These are phyloP conservation scores for Drosophila subobscura DNA, from an alignment of 1,140 invertebrate genomes.

Conservation along the genomic window DNA sequence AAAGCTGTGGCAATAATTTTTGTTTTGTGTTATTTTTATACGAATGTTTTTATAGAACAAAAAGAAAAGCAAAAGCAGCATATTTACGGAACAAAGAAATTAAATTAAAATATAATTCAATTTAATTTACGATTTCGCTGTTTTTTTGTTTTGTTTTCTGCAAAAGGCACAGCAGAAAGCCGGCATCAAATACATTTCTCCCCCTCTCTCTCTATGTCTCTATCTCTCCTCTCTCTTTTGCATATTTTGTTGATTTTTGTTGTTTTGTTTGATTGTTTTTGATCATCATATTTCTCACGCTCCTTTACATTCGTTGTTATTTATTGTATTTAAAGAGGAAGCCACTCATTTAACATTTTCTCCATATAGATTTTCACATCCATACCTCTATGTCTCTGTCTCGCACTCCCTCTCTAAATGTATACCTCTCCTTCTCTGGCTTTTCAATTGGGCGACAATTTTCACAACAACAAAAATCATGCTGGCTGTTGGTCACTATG, in stretches of 20 bases:
- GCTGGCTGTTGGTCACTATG: slow-evolving; percentile 17
- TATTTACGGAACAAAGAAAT: slow-evolving; percentile 15
- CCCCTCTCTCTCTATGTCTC: not conserved
- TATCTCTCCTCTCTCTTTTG: not conserved
- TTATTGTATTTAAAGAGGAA: slow-evolving; percentile 63
- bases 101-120: slow-evolving; percentile 26
- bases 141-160: too few relatives aligned
- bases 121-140: slow-evolving; percentile 3
- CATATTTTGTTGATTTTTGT: slow-evolving; percentile 4
- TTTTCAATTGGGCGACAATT: slow-evolving; percentile 42
- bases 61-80: not conserved
- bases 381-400: not conserved
- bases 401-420: not conserved
- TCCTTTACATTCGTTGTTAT: slow-evolving; percentile 13
- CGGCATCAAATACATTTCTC: not conserved
- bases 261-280: slow-evolving; percentile 33
- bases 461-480: slow-evolving; percentile 47
- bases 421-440: slow-evolving; percentile 16
- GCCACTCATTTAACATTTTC: slow-evolving; percentile 66
- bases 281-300: slow-evolving; percentile 6
- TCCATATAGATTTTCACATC: slow-evolving; percentile 48
- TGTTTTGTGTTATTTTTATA: slow-evolving; percentile 16
- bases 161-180: not conserved
- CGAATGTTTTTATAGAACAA: slow-evolving; percentile 8
- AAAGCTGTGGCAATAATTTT: slow-evolving; percentile 35